These are phyloP conservation scores for Drosophila paucipuncta DNA, from an alignment of 2,888 invertebrate genomes.

Conservation along the genomic window DNA sequence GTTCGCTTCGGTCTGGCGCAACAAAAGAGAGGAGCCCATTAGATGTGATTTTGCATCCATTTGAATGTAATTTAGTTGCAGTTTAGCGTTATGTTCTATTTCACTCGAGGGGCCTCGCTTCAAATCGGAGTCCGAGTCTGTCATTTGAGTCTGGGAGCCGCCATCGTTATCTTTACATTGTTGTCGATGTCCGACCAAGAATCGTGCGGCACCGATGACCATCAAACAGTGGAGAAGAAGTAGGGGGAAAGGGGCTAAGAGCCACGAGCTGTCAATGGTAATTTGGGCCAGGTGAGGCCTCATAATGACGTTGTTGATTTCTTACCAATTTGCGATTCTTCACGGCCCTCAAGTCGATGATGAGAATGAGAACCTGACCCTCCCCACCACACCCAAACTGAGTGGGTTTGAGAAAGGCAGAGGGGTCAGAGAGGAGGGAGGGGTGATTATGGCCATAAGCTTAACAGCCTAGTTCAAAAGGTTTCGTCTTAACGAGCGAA, in stretches of 20 bases:
- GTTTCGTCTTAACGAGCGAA: slow-evolving; percentile 69
- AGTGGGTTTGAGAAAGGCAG: background rate
- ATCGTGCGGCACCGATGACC: slow-evolving; percentile 77
- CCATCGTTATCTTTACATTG: slow-evolving; percentile 20
- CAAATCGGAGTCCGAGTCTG: slow-evolving; percentile 35
- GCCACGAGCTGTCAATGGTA: slow-evolving; percentile 54
- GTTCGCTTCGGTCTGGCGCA: slow-evolving; percentile 36
- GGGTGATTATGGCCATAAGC: background rate
- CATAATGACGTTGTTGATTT: slow-evolving; percentile 59
- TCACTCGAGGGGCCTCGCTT: slow-evolving; percentile 42
- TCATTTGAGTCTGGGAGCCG: slow-evolving; percentile 43
- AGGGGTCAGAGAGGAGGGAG: background rate
- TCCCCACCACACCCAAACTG: background rate
- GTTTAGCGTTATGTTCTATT: slow-evolving; percentile 76
- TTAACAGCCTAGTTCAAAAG: slow-evolving; percentile 27
- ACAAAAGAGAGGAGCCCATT: slow-evolving; percentile 69
- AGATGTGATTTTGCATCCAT: slow-evolving; percentile 76
- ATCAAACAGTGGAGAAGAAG: slow-evolving; percentile 17
- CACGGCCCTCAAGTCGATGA: slow-evolving; percentile 14
- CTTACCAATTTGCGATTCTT: slow-evolving; percentile 71
- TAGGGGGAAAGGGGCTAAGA: background rate
- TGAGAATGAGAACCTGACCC: slow-evolving; percentile 14
- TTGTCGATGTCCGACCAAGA: slow-evolving; percentile 28
- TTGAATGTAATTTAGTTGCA: slow-evolving; percentile 77
- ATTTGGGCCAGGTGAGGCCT: slow-evolving; percentile 61